Percentiles rank a stretch among this genome's conserved stretches.
Conservation (phyloP, 2,113 vertebrate species). For the Periophthalmus modestus region DNA sequence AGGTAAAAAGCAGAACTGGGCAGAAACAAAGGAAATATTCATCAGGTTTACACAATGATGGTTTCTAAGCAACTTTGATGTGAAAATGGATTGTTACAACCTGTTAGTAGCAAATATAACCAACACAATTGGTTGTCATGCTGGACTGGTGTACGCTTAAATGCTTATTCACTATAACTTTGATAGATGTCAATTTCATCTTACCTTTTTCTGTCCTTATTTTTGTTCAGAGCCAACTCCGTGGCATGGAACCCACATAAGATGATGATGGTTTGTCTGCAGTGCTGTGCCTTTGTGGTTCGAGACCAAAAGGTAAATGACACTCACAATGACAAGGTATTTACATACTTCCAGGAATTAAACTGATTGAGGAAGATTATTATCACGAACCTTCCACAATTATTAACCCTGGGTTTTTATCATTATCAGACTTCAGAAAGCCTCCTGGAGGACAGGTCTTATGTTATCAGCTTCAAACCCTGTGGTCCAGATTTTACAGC, state of each 20-base stretch:
- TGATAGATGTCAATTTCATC: too few relatives aligned
- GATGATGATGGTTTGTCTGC: conserved; percentile 86
- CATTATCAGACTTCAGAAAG: neutral
- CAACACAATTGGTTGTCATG: too few relatives aligned
- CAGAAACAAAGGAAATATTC: neutral
- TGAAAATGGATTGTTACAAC: too few relatives aligned
- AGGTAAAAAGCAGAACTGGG: neutral
- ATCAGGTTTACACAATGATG: neutral
- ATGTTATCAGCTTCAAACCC: neutral
- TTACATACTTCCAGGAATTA: neutral
- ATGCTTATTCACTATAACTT: too few relatives aligned
- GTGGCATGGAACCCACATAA: conserved; percentile 90
- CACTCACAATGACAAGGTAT: neutral
- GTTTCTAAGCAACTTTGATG: neutral
- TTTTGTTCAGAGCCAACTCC: conserved; percentile 76
- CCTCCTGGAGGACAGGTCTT: neutral
- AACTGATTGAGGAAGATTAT: neutral
- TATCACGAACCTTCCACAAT: neutral
- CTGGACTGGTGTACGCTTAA: too few relatives aligned
- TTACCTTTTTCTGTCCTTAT: neutral
- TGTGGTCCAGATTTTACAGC: neutral
- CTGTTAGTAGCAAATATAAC: neutral
- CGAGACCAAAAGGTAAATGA: conserved; percentile 78
- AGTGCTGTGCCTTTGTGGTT: conserved; percentile 85
- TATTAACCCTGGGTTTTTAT: neutral